phyloP scores from a whole-genome alignment of 2,888 invertebrate species.

The Dynastes grantii region DNA sequence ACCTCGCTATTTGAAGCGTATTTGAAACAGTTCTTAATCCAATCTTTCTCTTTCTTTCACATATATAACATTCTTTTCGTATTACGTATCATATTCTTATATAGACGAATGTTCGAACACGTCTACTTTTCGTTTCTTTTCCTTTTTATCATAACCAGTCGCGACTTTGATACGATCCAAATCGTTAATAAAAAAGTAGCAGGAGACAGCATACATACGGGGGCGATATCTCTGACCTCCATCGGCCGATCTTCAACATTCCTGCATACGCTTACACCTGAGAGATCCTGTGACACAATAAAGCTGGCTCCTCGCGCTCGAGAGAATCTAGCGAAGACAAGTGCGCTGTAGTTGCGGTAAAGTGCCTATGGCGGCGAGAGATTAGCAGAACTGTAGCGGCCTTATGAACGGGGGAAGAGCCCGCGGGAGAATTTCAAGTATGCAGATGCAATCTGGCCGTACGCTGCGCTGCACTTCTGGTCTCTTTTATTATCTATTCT shows the following conservation, averaged over 20 bases:
- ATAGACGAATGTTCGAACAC: neutral
- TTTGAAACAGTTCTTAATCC: too few relatives aligned
- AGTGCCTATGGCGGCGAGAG: neutral
- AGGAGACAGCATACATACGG: neutral
- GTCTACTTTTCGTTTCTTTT: neutral
- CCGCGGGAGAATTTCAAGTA: constrained; percentile 19
- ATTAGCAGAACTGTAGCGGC: neutral
- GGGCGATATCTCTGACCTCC: constrained; percentile 28
- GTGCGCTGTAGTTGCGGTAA: neutral
- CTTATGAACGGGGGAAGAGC: neutral
- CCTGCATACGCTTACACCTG: constrained; percentile 32
- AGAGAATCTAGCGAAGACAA: constrained; percentile 1
- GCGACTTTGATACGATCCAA: neutral
- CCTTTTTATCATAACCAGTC: neutral
- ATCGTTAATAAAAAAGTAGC: constrained; percentile 2
- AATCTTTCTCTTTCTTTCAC: neutral
- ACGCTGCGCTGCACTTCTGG: constrained; percentile 9
- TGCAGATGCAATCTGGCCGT: constrained; percentile 26
- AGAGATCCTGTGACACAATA: constrained; percentile 38
- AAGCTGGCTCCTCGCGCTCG: constrained; percentile 6
- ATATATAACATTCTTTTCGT: neutral
- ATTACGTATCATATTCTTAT: neutral
- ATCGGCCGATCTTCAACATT: constrained; percentile 23
- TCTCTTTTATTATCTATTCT: constrained; percentile 17
- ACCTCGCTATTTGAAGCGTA: too few relatives aligned